These are phyloP conservation scores for Actinia tenebrosa DNA, from an alignment of 64 coral and sea anemone species.

Conservation along the genomic window DNA sequence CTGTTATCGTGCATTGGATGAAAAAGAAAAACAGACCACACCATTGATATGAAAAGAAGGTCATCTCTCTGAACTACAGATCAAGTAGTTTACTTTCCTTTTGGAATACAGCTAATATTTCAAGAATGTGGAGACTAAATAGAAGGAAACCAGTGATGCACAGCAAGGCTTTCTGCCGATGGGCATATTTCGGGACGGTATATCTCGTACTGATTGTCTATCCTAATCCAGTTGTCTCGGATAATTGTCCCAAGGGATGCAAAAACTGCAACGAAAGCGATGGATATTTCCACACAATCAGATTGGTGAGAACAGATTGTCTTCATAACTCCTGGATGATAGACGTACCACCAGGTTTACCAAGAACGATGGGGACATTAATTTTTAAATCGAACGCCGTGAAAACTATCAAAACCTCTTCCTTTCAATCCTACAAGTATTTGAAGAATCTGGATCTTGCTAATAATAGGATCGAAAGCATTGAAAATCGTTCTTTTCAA, in stretches of 20 bases:
- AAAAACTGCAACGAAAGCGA: neutral
- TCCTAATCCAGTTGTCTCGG: neutral
- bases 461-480: constrained; percentile 13
- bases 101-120: no score
- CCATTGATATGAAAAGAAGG: no score
- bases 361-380: constrained; percentile 9
- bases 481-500: constrained; percentile 32
- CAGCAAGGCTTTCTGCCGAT: neutral
- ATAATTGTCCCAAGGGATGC: neutral
- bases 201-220: neutral
- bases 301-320: neutral
- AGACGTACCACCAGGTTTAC: constrained; percentile 1
- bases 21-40: neutral
- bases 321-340: neutral
- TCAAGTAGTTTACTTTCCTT: no score
- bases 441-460: constrained; percentile 22
- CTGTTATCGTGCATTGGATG: neutral
- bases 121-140: neutral
- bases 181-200: neutral
- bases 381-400: constrained; percentile 10
- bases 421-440: constrained; percentile 16
- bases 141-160: neutral
- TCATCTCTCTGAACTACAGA: no score
- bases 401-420: constrained; percentile 6
- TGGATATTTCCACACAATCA: neutral